Conservation (phyloP, 2,888 invertebrate species). For the Nemapogon koenigi region DNA sequence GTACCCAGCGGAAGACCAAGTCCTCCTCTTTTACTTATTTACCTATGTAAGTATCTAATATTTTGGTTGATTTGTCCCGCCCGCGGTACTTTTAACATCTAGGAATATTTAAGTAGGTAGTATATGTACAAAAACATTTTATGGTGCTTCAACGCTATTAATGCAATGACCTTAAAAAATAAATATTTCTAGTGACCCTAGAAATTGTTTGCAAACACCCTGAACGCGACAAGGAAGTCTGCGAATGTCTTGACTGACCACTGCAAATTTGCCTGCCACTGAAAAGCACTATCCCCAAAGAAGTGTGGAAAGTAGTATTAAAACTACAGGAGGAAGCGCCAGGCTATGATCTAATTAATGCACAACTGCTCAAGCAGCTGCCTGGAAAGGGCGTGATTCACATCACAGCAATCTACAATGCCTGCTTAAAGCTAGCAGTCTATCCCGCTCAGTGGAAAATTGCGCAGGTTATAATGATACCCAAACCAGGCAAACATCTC, state of each 20-base stretch:
- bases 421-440: not conserved
- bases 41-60: too few species aligned
- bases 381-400: not conserved
- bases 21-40: too few species aligned
- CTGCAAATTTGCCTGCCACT: conserved; percentile 2
- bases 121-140: too few species aligned
- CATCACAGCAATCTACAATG: not conserved
- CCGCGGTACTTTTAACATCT: too few species aligned
- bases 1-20: too few species aligned
- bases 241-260: not conserved
- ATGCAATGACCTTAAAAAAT: too few species aligned
- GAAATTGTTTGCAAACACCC: too few species aligned
- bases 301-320: not conserved
- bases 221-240: not conserved
- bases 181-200: too few species aligned
- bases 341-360: not conserved
- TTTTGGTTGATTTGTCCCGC: too few species aligned
- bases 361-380: not conserved
- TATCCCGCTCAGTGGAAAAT: not conserved
- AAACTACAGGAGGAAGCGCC: not conserved
- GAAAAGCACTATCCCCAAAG: conserved; percentile 1
- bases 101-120: too few species aligned
- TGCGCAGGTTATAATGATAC: conserved; percentile 1
- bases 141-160: too few species aligned
- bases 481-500: conserved; percentile 3